These are phyloP conservation scores for Phalacrocorax aristotelis DNA, from an alignment of 2,113 vertebrate genomes.

Conservation along the genomic window DNA sequence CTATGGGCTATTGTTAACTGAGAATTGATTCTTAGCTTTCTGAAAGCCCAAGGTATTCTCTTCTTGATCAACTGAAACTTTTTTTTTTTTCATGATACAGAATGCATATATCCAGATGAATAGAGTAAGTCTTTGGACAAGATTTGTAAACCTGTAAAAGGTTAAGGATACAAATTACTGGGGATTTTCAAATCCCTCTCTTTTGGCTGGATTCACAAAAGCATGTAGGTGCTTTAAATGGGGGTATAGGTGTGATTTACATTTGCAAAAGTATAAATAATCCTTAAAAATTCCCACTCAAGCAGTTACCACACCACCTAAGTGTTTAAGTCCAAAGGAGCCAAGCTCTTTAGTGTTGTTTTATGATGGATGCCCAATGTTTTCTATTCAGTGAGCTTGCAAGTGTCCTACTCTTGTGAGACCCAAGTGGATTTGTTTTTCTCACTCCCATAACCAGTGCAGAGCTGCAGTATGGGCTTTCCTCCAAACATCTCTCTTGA, in stretches of 20 bases:
- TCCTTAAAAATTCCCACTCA: background rate
- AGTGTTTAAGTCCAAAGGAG: background rate
- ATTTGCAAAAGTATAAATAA: background rate
- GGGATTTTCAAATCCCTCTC: background rate
- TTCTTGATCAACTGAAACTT: background rate
- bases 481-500: background rate
- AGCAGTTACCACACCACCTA: background rate
- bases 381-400: background rate
- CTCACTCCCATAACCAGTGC: background rate
- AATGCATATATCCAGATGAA: background rate
- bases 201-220: background rate
- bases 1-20: background rate
- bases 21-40: background rate
- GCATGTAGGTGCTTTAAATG: background rate
- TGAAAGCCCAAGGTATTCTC: background rate
- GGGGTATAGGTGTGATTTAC: background rate
- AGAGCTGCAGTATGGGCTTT: background rate
- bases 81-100: background rate
- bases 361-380: background rate
- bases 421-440: background rate
- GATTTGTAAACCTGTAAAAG: background rate
- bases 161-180: background rate
- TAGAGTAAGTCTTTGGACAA: background rate
- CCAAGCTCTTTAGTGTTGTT: background rate
- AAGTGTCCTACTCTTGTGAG: background rate